A percentile compares a stretch with the other conserved stretches of the same genome.
These are phyloP conservation scores for Argyresthia goedartella DNA, from an alignment of 2,888 invertebrate genomes.

Conservation along the genomic window DNA sequence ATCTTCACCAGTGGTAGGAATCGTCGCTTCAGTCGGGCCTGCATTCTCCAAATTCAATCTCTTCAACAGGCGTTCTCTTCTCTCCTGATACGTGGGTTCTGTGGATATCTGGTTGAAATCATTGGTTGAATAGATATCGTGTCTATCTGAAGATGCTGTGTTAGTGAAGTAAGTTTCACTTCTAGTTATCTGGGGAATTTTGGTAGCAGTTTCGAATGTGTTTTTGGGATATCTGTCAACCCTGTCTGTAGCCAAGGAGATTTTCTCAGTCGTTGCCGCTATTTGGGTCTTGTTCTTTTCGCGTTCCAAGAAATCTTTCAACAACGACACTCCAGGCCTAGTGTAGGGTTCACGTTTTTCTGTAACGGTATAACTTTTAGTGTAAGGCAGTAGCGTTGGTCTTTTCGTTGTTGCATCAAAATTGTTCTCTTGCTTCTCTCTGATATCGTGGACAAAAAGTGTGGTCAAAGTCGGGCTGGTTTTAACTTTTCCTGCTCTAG, in stretches of 20 bases:
- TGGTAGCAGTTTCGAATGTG: constrained; percentile 50
- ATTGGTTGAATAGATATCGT: constrained; percentile 31
- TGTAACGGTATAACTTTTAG: constrained; percentile 35
- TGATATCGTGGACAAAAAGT: constrained; percentile 42
- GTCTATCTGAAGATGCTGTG: constrained; percentile 34
- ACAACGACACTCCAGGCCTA: constrained; percentile 53
- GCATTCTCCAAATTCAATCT: constrained; percentile 71
- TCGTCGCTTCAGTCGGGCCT: constrained; percentile 56
- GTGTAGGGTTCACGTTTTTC: constrained; percentile 54
- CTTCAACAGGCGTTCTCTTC: constrained; percentile 77
- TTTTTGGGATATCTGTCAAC: constrained; percentile 29
- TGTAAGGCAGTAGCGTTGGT: constrained; percentile 54
- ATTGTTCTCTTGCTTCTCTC: constrained; percentile 24
- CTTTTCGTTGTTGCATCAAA: constrained; percentile 37
- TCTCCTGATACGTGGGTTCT: constrained; percentile 69
- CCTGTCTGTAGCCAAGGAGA: constrained; percentile 30
- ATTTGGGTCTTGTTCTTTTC: constrained; percentile 44
- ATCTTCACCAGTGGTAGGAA: constrained; percentile 50
- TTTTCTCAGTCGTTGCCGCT: constrained; percentile 26
- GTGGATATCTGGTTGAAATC: constrained; percentile 31
- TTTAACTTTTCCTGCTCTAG: constrained; percentile 33
- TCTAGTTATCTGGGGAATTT: constrained; percentile 46
- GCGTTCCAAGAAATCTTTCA: constrained; percentile 47
- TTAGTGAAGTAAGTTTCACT: constrained; percentile 25
- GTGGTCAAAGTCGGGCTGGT: constrained; percentile 53